Percentiles rank a stretch among this genome's conserved stretches.
Conservation (phyloP, 2,888 invertebrate genomes). For the Torymus aiolomorphi region DNA sequence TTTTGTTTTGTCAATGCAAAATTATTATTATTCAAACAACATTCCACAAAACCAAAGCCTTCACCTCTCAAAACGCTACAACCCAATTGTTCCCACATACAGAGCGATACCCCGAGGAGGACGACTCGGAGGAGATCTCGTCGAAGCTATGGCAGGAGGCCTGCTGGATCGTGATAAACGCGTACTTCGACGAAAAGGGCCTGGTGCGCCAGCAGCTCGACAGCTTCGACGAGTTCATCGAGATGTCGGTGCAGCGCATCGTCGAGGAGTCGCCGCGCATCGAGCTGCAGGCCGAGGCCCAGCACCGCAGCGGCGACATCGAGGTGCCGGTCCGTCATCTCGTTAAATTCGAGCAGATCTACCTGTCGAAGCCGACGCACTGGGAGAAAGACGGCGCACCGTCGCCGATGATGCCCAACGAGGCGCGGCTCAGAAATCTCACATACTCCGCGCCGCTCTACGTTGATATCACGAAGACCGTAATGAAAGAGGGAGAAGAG, state of each 20-base stretch:
- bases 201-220: slow-evolving; percentile 98
- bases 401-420: slow-evolving; percentile 99
- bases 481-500: slow-evolving; percentile 91
- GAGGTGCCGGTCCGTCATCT: slow-evolving; percentile 91
- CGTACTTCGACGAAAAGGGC: slow-evolving; percentile 99
- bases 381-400: slow-evolving; percentile 99
- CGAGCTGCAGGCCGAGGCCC: slow-evolving; percentile 97
- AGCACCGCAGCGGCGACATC: slow-evolving; percentile 94
- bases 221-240: slow-evolving; percentile 99
- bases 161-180: slow-evolving; percentile 99
- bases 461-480: slow-evolving; percentile 98
- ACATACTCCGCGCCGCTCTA: slow-evolving; percentile 99
- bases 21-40: too few species aligned
- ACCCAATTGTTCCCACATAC: not conserved
- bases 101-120: slow-evolving; percentile 81
- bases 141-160: slow-evolving; percentile 99
- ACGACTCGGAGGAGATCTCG: slow-evolving; percentile 95
- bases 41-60: too few species aligned
- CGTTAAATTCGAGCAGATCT: slow-evolving; percentile 98
- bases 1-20: too few species aligned
- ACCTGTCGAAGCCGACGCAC: slow-evolving; percentile 99
- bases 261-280: slow-evolving; percentile 99
- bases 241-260: slow-evolving; percentile 99
- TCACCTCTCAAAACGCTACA: too few species aligned
- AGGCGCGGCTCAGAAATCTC: slow-evolving; percentile 96